Base-by-base conservation (phyloP, 2,113 vertebrate species). In the Albula glossodonta region DNA sequence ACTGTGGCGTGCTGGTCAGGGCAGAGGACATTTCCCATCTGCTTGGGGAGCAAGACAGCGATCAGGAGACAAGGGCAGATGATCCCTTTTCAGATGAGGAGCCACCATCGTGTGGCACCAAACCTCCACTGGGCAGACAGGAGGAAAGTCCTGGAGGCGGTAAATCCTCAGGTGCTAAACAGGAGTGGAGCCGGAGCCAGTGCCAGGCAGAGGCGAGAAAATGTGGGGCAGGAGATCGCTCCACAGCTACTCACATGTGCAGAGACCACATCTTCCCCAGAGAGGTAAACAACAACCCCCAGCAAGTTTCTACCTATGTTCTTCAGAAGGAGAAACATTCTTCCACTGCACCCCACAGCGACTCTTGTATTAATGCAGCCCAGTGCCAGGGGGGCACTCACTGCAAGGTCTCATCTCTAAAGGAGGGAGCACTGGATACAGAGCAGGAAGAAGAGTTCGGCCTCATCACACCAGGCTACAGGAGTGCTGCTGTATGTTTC, bases 1-100 rank as follows among this genome's bases (percentile, higher is more conserved):
- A 80, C 70, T 91, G 90, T 15, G 94, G 92, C 2, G 83, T 93
- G 5, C 92, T 94, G 88, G 93, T 93, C 63, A 92, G 90, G 84
- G 85, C 93, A 3, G 85, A 89, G 2, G 91, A 95, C 70, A 89
- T 95, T 25, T 92, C 91, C 9, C 91, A 90, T 15, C 81, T 91
- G 0, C 15, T 87, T 22, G 82, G 19, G 50, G 78, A 81, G 49
- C 53, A 70, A 0, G 49, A 88, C 85, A 91, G 83, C 15, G 25
- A 41, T 60, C 81, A 85, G 81, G 85, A 89, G 79, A 87, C 83
- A 3, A 85, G 53, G 22, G 41, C 83, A 22, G 85, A 89, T 78
- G 87, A 91, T 87, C 83, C 60, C 13, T 89, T 89, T 66, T 90
- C 87, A 70, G 87, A 91, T 81, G 88, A 90, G 51, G 89, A 90